Evolutionary conservation across 2,888 invertebrate genomes (phyloP), one percentile per base, ranked within the genome.

Genomic region (Agonopterix alstromeriana): DNA sequence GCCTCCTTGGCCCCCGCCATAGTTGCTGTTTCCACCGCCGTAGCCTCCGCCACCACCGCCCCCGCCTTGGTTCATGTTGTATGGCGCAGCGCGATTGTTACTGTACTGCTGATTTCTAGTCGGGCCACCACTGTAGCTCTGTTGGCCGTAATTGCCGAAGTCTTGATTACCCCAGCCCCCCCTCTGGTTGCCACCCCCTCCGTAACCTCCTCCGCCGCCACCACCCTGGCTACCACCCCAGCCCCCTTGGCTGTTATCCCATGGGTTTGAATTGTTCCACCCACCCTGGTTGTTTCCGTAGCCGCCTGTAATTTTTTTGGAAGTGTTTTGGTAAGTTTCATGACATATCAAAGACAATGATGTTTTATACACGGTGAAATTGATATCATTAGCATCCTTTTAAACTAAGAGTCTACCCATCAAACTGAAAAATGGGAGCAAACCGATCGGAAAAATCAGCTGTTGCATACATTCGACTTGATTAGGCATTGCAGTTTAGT

Each of bases 61-160:
- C 10, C 81, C 76, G 1, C 79, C 92, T 81, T 91, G 91, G 60
- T 90, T 90, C 78, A 87, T 82, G 90, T 94, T 93, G 82, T 95
- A 93, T 61, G 95, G 93, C 57, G 94, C 83, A 42, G 93, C 87
- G 60, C 94, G 87, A 67, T 92, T 93, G 57, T 92, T 93, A 66
- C 90, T 90, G 80, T 91, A 93, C 65, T 93, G 93, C 67, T 93
- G 94, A 73, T 90, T 94, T 62, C 97, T 92, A 63, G 96, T 93
- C 1, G 97, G 96, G 0, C 97, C 97, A 45, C 96, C 97, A 49
- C 95, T 92, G 69, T 94, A 96, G 49, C 93, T 92, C 73, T 96
- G 96, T 66, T 96, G 95, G 27, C 3, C 94, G 56, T 94, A 94
- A 58, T 91, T 93, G 52, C 94, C 94, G 65, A 94, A 94, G 63